phyloP scores from a whole-genome alignment of 2,113 vertebrate species.

The Sprattus sprattus region DNA sequence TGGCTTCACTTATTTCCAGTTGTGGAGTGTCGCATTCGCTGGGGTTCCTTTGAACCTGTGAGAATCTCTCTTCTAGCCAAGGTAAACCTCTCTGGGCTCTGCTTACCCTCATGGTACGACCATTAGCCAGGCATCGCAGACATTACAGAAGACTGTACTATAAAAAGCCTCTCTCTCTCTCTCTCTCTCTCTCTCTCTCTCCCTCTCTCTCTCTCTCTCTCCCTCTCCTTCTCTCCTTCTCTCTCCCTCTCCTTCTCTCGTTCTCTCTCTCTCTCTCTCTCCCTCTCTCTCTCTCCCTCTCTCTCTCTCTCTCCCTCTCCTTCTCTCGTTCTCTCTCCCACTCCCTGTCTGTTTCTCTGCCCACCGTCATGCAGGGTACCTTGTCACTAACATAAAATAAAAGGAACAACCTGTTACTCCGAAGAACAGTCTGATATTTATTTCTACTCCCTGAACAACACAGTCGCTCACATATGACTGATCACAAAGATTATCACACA shows the following conservation, averaged over 20 bases:
- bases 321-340: neutral
- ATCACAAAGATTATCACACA: neutral
- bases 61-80: neutral
- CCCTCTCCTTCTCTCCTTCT: neutral
- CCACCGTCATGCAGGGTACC: neutral
- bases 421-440: neutral
- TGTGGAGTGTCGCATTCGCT: neutral
- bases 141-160: constrained; percentile 56
- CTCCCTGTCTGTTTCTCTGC: neutral
- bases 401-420: neutral
- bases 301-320: neutral
- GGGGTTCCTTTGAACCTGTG: neutral
- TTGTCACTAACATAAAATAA: neutral
- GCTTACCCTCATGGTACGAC: constrained; percentile 5
- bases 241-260: constrained; percentile 17
- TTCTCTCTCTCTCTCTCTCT: neutral
- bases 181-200: neutral
- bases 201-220: neutral
- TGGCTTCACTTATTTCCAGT: neutral
- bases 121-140: constrained; percentile 39
- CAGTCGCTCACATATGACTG: neutral
- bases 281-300: neutral
- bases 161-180: constrained; percentile 51
- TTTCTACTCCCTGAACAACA: neutral
- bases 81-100: neutral